These are phyloP conservation scores for Bemisia tabaci DNA, from an alignment of 1,140 invertebrate species.

Conservation along the genomic window DNA sequence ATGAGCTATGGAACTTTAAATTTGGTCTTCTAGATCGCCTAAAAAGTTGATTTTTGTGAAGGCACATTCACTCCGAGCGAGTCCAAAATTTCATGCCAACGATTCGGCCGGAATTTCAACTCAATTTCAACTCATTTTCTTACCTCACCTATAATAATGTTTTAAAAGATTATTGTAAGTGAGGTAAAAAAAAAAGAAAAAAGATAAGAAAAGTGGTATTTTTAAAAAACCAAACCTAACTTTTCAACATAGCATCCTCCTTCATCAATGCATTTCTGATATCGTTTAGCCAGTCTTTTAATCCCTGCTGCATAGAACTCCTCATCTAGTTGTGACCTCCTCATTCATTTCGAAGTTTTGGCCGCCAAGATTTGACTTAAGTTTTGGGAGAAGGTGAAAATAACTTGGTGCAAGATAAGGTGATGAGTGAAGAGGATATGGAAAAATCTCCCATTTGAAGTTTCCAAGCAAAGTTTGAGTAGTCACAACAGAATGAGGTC, in stretches of 20 bases:
- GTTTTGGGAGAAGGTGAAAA: conserved; percentile 23
- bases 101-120: too few species aligned
- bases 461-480: conserved; percentile 16
- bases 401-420: conserved; percentile 25
- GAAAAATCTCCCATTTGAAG: conserved; percentile 26
- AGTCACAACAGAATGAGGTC: conserved; percentile 20
- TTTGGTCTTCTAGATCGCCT: too few species aligned
- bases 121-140: too few species aligned
- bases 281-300: conserved; percentile 1
- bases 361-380: conserved; percentile 16
- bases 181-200: too few species aligned
- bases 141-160: too few species aligned
- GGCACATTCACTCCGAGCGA: too few species aligned
- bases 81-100: too few species aligned
- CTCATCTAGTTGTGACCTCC: conserved; percentile 3
- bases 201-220: background rate
- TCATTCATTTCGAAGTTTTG: conserved; percentile 12
- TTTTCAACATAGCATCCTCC: background rate
- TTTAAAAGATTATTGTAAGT: too few species aligned
- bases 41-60: too few species aligned
- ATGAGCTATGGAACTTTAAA: too few species aligned
- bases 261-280: background rate
- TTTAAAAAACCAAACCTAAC: background rate
- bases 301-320: conserved; percentile 8
- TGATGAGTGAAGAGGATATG: conserved; percentile 24